Conservation (phyloP, 2,797 vertebrate genomes). For the Scolopax rusticola region DNA sequence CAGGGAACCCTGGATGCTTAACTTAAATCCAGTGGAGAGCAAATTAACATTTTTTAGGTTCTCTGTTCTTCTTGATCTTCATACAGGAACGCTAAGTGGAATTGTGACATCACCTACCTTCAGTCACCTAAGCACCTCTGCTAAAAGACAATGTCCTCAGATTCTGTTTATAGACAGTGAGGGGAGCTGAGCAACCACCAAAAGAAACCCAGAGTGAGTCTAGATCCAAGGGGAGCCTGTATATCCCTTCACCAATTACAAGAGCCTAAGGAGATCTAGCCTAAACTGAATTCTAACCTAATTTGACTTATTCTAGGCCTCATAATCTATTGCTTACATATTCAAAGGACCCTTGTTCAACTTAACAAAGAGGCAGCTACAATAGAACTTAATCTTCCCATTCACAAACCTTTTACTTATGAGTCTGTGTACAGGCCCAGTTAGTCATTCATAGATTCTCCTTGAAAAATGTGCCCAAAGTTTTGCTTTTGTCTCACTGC, state of each 20-base stretch:
- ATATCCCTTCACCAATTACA: neutral
- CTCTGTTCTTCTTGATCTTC: neutral
- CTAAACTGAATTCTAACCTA: neutral
- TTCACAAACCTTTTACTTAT: neutral
- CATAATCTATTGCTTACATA: neutral
- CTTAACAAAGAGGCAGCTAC: neutral
- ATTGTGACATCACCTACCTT: neutral
- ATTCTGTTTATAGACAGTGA: neutral
- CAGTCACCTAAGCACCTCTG: neutral
- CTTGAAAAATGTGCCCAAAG: neutral
- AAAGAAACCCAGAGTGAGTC: neutral
- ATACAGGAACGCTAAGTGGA: neutral
- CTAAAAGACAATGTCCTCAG: neutral
- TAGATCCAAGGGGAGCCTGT: neutral
- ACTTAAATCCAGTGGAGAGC: neutral
- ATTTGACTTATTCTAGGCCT: neutral
- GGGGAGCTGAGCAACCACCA: neutral
- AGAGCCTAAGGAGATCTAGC: neutral
- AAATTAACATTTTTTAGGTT: neutral
- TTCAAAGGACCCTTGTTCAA: neutral
- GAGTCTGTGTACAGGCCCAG: neutral
- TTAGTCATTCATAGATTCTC: neutral
- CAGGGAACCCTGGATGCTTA: neutral
- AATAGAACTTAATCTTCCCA: neutral
- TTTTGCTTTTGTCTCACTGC: neutral